These are phyloP conservation scores for Adelphocoris suturalis DNA, from an alignment of 2,888 invertebrate species.

Conservation along the genomic window DNA sequence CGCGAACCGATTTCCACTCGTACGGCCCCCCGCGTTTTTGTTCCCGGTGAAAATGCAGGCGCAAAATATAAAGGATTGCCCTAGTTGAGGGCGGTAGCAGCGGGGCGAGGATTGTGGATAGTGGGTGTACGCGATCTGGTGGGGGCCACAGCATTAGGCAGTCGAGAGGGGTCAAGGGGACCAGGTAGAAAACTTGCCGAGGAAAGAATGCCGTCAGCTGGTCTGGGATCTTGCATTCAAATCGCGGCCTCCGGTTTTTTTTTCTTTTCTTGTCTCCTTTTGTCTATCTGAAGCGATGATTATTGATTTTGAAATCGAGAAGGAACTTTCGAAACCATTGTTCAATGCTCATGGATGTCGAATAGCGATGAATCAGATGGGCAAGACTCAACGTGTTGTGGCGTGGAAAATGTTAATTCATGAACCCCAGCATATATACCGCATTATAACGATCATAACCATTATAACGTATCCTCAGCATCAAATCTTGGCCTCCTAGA, in stretches of 20 bases:
- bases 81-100: constrained; percentile 43
- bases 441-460: too few relatives aligned
- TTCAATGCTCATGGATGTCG: neutral
- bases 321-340: neutral
- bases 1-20: constrained; percentile 39
- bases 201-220: constrained; percentile 51
- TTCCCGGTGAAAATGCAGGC: neutral
- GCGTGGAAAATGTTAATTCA: too few relatives aligned
- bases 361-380: neutral
- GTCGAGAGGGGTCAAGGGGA: constrained; percentile 52
- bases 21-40: neutral
- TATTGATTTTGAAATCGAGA: neutral
- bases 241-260: constrained; percentile 46
- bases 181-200: constrained; percentile 49
- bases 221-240: constrained; percentile 43
- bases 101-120: neutral
- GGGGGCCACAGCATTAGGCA: constrained; percentile 2
- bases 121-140: neutral
- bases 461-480: too few relatives aligned
- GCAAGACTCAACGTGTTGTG: neutral
- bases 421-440: too few relatives aligned
- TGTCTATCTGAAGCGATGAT: neutral
- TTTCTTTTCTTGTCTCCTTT: neutral
- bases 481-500: too few relatives aligned
- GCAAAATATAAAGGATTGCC: constrained; percentile 51